Base-by-base conservation (phyloP, 2,888 invertebrate species). In the Sinohyriopsis cumingii region DNA sequence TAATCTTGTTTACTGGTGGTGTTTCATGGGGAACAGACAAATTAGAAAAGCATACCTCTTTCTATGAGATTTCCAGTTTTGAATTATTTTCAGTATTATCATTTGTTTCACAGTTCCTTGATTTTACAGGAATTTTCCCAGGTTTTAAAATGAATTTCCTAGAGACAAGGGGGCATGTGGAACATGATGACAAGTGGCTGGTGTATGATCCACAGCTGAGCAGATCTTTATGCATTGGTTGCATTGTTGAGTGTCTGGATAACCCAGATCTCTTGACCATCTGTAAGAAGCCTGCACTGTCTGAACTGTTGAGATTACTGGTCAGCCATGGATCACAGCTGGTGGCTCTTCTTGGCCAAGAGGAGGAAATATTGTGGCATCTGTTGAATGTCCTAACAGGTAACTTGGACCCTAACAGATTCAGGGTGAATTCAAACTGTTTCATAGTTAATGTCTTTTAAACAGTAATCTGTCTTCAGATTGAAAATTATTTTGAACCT, bases 161-260 rank as follows among this genome's bases (percentile, higher is more conserved):
- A 33, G 57, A 64, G 25, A 62, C 25, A 56, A 63, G 54, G 18
- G 33, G 67, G 28, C 83, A 83, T 69, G 66, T 61, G 15, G 63
- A 73, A 24, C 83, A 83, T 70, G 80, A 77, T 68, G 67, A 19
- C 1, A 66, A 64, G 22, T 82, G 82, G 82, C 55, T 69, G 45
- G 28, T 79, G 5, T 65, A 63, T 60, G 71, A 76, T 55, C 65
- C 72, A 4, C 67, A 78, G 4, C 71, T 75, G 54, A 59, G 59
- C 55, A 65, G 65, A 33, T 71, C 67, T n/a, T 69, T 80, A 9
- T 83, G 83, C 59, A 55, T 83, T 45, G 82, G 80, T 15, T 83
- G 83, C 63, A 68, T 82, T 55, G 71, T 81, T 18, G 76, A 81
- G 63, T 73, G 69, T 12, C 59, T 82, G 20, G 81, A 83, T 70